Base-by-base conservation (phyloP, 2,113 vertebrate species). In the Chlamydotis undulata region DNA sequence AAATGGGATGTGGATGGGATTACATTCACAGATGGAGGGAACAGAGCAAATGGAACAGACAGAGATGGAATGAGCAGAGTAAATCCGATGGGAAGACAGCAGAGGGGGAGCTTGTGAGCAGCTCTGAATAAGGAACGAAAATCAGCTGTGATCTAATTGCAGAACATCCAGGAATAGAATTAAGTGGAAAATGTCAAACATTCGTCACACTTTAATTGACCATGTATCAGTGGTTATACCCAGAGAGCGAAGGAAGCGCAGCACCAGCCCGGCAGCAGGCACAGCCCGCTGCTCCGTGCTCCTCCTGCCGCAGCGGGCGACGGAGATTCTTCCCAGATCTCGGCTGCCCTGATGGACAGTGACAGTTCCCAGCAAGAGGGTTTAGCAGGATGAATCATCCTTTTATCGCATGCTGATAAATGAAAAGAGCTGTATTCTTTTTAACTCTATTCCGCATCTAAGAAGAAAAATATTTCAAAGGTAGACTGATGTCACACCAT, bases 131-230 rank as follows among this genome's bases (percentile, higher is more conserved):
- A 67, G 76, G 83, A 94, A 49, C 10, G 0, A 83, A 94, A 96
- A 87, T 81, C 88, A 90, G 80, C 92, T 89, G 64, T 75, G 89
- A 93, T 95, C 95, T 94, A 93, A 95, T 84, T 95, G 90, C 83
- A 95, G 88, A 90, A 95, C 93, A 93, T 50, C 90, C 85, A 81
- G 64, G 90, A 94, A 94, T 74, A 90, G 95, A 83, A 90, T 45
- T 68, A 81, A 91, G 77, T 65, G 61, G 90, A 50, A 93, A 89
- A 90, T 53, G 65, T 92, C 88, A 89, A 75, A 83, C 68, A 21
- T 81, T 81, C 69, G 65, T 84, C 95, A 94, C 83, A 33, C 84
- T 87, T 91, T 78, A 68, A 86, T 87, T 91, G 82, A 70, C 63
- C 15, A 0, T 35, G 61, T 41, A 68, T 22, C 73, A 45, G 69